These are phyloP conservation scores for Holothuria scabra DNA, from an alignment of 53 echinoderm and acorn worm genomes.

Conservation along the genomic window DNA sequence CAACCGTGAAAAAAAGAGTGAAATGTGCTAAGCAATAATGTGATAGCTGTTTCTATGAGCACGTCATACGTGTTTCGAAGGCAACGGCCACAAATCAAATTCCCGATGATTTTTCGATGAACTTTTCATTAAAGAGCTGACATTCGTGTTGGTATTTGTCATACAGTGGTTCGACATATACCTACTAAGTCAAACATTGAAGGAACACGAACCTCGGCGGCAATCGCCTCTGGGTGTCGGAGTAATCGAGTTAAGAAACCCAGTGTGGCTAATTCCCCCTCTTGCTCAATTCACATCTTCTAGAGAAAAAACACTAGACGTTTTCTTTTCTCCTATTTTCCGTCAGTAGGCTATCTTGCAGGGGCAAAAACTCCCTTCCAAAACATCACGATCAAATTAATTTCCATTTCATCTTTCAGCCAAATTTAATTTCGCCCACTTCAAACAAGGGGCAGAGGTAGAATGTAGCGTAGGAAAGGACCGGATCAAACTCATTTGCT, in stretches of 20 bases:
- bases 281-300: conserved; percentile 45
- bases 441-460: conserved; percentile 41
- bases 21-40: conserved; percentile 9
- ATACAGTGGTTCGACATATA: conserved; percentile 45
- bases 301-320: conserved; percentile 37
- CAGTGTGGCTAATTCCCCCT: conserved; percentile 9
- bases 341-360: conserved; percentile 34
- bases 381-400: conserved; percentile 58
- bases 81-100: conserved; percentile 43
- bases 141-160: conserved; percentile 46
- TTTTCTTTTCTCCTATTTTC: conserved; percentile 25
- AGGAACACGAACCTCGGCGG: conserved; percentile 42
- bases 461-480: neutral
- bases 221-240: conserved; percentile 34
- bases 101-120: conserved; percentile 43
- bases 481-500: conserved; percentile 45
- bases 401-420: conserved; percentile 55
- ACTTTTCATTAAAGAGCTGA: conserved; percentile 34
- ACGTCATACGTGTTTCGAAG: conserved; percentile 36
- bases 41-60: conserved; percentile 26
- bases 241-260: conserved; percentile 43
- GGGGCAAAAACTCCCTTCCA: conserved; percentile 48
- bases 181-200: conserved; percentile 47
- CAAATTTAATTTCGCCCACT: conserved; percentile 53
- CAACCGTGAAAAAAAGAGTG: neutral